A percentile compares a stretch with the other conserved stretches of the same genome.
Evolutionary conservation across 2,797 vertebrate species (phyloP).

Genomic region (Lophotriccus pileatus): DNA sequence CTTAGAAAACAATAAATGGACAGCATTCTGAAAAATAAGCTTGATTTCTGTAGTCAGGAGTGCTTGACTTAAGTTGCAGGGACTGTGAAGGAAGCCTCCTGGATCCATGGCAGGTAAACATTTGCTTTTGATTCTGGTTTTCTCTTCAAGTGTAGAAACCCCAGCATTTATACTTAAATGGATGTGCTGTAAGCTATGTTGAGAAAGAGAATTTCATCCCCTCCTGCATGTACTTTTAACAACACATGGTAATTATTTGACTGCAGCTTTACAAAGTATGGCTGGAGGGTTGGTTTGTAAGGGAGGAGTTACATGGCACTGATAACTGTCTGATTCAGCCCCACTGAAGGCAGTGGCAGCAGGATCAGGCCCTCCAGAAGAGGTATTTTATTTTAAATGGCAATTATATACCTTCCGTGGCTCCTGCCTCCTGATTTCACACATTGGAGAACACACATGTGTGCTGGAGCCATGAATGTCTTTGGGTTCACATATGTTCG

Average conservation of each 20-base stretch:
- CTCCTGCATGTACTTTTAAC: background rate
- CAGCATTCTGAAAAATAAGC: background rate
- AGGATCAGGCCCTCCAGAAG: background rate
- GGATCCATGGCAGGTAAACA: background rate
- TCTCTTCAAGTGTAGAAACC: background rate
- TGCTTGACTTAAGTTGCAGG: background rate
- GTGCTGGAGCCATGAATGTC: background rate
- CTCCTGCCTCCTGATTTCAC: background rate
- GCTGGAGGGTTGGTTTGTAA: conserved; percentile 7
- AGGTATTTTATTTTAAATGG: background rate
- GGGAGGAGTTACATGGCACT: background rate
- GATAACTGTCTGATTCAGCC: background rate
- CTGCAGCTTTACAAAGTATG: conserved; percentile 21
- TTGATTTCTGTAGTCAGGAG: background rate
- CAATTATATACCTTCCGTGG: background rate
- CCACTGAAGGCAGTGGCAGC: background rate
- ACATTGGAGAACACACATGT: accelerated
- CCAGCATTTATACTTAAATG: conserved; percentile 8
- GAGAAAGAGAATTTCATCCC: conserved; percentile 19
- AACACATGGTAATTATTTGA: conserved; percentile 6
- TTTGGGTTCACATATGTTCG: background rate
- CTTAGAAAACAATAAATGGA: background rate
- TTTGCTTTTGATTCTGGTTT: conserved; percentile 21
- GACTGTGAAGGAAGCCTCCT: background rate
- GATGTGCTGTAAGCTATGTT: conserved; percentile 27